Percentiles rank a stretch among this genome's conserved stretches.
These are phyloP conservation scores for Macquaria australasica DNA, from an alignment of 2,113 vertebrate species.

Conservation along the genomic window DNA sequence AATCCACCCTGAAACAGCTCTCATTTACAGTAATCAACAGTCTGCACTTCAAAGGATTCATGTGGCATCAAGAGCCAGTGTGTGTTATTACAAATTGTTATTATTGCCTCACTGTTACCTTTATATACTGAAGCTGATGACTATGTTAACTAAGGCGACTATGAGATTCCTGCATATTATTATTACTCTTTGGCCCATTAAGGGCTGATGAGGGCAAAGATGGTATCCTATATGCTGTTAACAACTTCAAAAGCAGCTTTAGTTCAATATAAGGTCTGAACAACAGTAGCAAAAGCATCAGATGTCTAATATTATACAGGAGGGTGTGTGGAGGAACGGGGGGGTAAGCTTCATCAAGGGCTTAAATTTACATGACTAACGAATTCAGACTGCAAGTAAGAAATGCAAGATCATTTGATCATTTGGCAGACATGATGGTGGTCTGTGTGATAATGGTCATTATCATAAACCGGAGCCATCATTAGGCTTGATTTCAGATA, in stretches of 20 bases:
- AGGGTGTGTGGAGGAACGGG: slow-evolving; percentile 45
- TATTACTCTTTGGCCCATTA: slow-evolving; percentile 60
- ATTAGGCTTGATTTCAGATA: slow-evolving; percentile 85
- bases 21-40: slow-evolving; percentile 87
- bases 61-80: slow-evolving; percentile 77
- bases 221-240: slow-evolving; percentile 61
- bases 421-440: slow-evolving; percentile 82
- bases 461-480: slow-evolving; percentile 82
- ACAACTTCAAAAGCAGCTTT: slow-evolving; percentile 76
- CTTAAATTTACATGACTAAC: slow-evolving; percentile 80
- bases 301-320: slow-evolving; percentile 70
- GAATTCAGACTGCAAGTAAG: slow-evolving; percentile 75
- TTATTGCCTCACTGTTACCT: slow-evolving; percentile 78
- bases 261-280: slow-evolving; percentile 75
- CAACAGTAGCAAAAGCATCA: slow-evolving; percentile 67
- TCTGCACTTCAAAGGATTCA: slow-evolving; percentile 84
- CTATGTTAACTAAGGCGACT: slow-evolving; percentile 65
- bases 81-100: slow-evolving; percentile 83
- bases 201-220: slow-evolving; percentile 69
- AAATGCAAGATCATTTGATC: slow-evolving; percentile 82
- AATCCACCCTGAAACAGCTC: slow-evolving; percentile 86
- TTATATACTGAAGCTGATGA: slow-evolving; percentile 63
- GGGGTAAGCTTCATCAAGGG: slow-evolving; percentile 72
- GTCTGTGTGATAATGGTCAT: slow-evolving; percentile 82
- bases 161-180: slow-evolving; percentile 40